Conservation (phyloP, 1,140 invertebrate genomes). For the Heliconius eleuchia region DNA sequence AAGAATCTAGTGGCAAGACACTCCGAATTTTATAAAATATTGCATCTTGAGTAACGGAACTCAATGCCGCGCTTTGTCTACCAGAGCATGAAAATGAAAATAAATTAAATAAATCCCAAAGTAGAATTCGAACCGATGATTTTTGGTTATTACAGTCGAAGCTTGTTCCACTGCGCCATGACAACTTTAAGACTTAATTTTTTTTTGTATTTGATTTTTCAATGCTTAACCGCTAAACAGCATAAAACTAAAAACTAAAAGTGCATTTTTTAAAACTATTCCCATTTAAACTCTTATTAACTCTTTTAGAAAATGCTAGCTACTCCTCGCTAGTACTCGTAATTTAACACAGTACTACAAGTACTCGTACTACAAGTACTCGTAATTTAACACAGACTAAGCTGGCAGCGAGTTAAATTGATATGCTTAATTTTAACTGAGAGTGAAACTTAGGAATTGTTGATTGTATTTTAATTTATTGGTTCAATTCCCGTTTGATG, state of each 20-base stretch:
- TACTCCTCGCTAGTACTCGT: neutral
- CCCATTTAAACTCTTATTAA: neutral
- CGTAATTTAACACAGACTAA: slow-evolving; percentile 1
- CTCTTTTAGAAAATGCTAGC: neutral
- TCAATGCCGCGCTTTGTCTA: too few relatives aligned
- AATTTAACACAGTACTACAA: neutral
- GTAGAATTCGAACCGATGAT: too few relatives aligned
- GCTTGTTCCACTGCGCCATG: too few relatives aligned
- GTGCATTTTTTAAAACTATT: neutral
- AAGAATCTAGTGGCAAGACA: too few relatives aligned
- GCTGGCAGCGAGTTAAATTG: neutral
- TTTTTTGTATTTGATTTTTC: too few relatives aligned
- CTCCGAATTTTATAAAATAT: too few relatives aligned
- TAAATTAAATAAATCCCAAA: too few relatives aligned
- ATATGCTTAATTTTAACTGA: neutral
- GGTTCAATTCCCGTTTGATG: too few relatives aligned
- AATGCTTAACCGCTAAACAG: neutral
- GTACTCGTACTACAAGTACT: neutral
- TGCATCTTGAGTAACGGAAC: too few relatives aligned
- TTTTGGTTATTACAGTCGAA: too few relatives aligned
- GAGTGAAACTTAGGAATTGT: neutral
- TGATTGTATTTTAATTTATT: neutral
- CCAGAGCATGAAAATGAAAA: too few relatives aligned
- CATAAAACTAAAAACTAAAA: neutral
- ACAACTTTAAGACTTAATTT: too few relatives aligned